These are phyloP conservation scores for Saguinus imperator DNA, from an alignment of 2,113 vertebrate genomes.

Conservation along the genomic window DNA sequence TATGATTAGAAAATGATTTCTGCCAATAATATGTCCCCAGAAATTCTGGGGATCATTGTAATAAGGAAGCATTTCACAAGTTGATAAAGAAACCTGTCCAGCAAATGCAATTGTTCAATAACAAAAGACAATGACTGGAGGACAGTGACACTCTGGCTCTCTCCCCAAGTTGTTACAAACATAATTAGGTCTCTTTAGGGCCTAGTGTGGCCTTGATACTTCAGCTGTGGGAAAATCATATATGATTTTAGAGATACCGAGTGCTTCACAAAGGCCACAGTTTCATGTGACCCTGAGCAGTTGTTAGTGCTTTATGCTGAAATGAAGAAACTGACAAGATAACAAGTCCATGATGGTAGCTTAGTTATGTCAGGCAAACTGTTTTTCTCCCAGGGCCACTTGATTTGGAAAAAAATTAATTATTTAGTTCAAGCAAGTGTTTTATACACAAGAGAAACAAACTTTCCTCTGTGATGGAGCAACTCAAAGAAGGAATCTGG, in stretches of 20 bases:
- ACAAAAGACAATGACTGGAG: not conserved
- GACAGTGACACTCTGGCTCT: not conserved
- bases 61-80: conserved; percentile 47
- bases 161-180: not conserved
- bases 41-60: conserved; percentile 57
- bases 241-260: not conserved
- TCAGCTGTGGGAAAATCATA: not conserved
- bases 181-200: not conserved
- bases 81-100: conserved; percentile 32
- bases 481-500: not conserved
- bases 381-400: not conserved
- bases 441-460: not conserved
- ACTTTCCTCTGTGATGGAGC: not conserved
- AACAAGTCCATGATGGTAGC: not conserved
- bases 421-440: not conserved
- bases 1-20: conserved; percentile 55
- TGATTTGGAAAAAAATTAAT: not conserved
- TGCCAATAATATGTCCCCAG: conserved; percentile 35
- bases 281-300: not conserved
- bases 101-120: conserved; percentile 52
- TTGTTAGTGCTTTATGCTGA: not conserved
- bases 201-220: not conserved
- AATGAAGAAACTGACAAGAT: not conserved
- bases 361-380: not conserved
- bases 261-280: not conserved